These are phyloP conservation scores for Nezara viridula DNA, from an alignment of 2,888 invertebrate species.

Conservation along the genomic window DNA sequence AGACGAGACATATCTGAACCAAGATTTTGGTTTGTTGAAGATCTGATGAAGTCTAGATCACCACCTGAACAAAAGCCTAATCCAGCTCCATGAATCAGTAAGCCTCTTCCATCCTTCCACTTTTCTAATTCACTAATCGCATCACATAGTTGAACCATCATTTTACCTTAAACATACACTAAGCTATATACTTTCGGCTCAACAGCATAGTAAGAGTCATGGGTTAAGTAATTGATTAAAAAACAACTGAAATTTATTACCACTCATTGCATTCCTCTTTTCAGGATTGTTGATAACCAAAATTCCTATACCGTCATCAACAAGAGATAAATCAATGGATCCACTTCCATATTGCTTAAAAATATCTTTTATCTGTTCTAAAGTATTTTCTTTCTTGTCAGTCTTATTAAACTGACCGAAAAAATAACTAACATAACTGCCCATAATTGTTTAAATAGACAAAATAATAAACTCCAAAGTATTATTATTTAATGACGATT, in stretches of 20 bases:
- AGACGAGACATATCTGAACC: constrained; percentile 70
- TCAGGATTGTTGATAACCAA: constrained; percentile 53
- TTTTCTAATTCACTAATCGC: constrained; percentile 69
- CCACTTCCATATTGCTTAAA: constrained; percentile 44
- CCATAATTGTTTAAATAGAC: constrained; percentile 25
- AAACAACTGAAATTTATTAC: not conserved
- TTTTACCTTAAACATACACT: constrained; percentile 69
- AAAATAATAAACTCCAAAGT: not conserved
- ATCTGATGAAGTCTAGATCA: constrained; percentile 70
- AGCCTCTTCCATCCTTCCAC: constrained; percentile 70
- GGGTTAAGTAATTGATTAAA: too few species aligned
- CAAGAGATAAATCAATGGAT: constrained; percentile 47
- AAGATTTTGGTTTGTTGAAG: constrained; percentile 67
- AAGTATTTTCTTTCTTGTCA: constrained; percentile 18
- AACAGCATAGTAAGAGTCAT: too few species aligned
- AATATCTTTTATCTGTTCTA: constrained; percentile 28
- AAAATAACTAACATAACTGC: constrained; percentile 47
- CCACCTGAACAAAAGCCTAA: constrained; percentile 73
- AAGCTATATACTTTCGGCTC: not conserved
- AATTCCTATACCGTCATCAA: constrained; percentile 52
- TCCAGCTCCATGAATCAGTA: constrained; percentile 70
- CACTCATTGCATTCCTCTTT: constrained; percentile 58
- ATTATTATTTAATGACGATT: not conserved
- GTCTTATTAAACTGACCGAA: not conserved
- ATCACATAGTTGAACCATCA: constrained; percentile 72